These are phyloP conservation scores for Drosophila birchii DNA, from an alignment of 2,888 invertebrate species.

Conservation along the genomic window DNA sequence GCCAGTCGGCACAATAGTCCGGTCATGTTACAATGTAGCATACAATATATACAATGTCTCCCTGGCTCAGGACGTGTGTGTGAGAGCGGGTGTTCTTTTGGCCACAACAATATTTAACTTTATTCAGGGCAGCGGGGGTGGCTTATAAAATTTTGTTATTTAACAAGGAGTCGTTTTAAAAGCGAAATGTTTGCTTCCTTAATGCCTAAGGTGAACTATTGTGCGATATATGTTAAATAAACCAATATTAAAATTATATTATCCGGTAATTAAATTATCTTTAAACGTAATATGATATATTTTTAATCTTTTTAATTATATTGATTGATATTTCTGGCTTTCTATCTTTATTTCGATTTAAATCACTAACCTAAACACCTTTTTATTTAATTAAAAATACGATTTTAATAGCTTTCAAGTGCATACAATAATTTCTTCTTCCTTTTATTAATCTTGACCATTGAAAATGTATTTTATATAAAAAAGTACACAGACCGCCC, in stretches of 20 bases:
- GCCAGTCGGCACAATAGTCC: slow-evolving; percentile 54
- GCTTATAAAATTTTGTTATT: not conserved
- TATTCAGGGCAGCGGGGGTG: slow-evolving; percentile 46
- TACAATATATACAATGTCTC: slow-evolving; percentile 39
- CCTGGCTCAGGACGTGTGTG: slow-evolving; percentile 33
- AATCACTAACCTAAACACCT: no score
- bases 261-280: no score
- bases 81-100: slow-evolving; percentile 29
- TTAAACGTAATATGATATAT: no score
- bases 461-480: not conserved
- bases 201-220: no score
- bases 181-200: no score
- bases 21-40: slow-evolving; percentile 41
- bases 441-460: not conserved
- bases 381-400: not conserved
- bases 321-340: no score
- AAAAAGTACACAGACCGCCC: slow-evolving; percentile 7
- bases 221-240: no score
- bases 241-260: no score
- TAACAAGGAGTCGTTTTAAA: not conserved
- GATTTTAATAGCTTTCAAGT: not conserved
- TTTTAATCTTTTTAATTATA: no score
- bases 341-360: no score
- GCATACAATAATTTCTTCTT: not conserved
- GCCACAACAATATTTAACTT: slow-evolving; percentile 62